Percentiles rank a stretch among this genome's conserved stretches.
Conservation (phyloP, 1,140 invertebrate genomes). For the Drosophila yakuba region DNA sequence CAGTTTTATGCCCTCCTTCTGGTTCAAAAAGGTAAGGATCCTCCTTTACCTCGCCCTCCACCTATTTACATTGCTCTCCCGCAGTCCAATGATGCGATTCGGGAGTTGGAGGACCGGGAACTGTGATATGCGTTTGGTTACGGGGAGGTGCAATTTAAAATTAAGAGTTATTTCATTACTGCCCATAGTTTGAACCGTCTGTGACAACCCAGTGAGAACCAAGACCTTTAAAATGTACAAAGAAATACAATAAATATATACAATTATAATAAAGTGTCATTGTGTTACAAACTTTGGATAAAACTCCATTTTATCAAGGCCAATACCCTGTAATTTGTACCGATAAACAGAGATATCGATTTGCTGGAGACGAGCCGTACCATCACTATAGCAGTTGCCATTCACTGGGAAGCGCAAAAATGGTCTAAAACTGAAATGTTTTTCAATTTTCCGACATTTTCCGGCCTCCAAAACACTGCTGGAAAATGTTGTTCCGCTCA, state of each 20-base stretch:
- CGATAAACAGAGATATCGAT: neutral
- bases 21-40: conserved; percentile 92
- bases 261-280: neutral
- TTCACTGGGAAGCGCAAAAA: conserved; percentile 14
- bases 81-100: conserved; percentile 37
- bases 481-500: conserved; percentile 79
- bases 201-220: neutral
- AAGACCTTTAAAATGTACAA: neutral
- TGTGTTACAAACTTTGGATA: too few species aligned
- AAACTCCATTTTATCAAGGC: too few species aligned
- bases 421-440: conserved; percentile 38
- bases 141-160: neutral
- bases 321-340: neutral
- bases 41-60: neutral
- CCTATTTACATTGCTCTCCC: conserved; percentile 3
- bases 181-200: neutral
- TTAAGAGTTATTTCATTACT: neutral
- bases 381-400: conserved; percentile 15
- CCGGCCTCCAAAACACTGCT: conserved; percentile 19
- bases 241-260: neutral
- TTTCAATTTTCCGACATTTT: conserved; percentile 47
- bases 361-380: neutral
- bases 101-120: conserved; percentile 24
- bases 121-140: conserved; percentile 24
- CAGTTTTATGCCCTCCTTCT: conserved; percentile 92